A percentile compares a stretch with the other conserved stretches of the same genome.
Conservation (phyloP, 2,113 vertebrate species). For the Podocnemis expansa region DNA sequence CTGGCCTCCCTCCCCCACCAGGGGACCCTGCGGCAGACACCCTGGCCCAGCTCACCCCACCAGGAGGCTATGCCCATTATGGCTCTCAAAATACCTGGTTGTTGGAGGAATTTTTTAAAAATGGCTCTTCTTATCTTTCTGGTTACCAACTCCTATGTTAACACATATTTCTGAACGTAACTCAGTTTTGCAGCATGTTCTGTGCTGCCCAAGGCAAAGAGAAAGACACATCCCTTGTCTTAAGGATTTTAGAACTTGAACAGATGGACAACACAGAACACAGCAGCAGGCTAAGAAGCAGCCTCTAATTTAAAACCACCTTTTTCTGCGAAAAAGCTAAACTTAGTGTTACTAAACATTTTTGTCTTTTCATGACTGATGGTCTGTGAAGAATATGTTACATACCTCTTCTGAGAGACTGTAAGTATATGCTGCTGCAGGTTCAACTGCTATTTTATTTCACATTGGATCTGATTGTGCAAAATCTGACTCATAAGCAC, state of each 20-base stretch:
- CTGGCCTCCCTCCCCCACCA: too few species aligned
- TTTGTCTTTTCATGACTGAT: background rate
- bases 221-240: background rate
- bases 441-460: background rate
- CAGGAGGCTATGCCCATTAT: too few species aligned
- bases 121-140: too few species aligned
- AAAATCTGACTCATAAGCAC: background rate
- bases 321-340: conserved; percentile 48
- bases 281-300: conserved; percentile 25
- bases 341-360: conserved; percentile 49
- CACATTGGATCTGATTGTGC: background rate
- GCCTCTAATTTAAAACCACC: conserved; percentile 44
- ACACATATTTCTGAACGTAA: background rate
- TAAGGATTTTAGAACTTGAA: conserved; percentile 31
- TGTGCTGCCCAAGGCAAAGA: background rate
- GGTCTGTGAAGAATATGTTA: background rate
- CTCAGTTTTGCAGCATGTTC: background rate
- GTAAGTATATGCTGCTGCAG: background rate
- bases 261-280: conserved; percentile 50
- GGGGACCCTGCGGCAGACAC: too few species aligned
- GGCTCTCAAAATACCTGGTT: too few species aligned
- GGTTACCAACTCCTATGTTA: too few species aligned
- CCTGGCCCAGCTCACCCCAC: too few species aligned
- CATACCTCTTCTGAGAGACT: background rate
- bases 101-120: too few species aligned